These are phyloP conservation scores for Miniopterus natalensis DNA, from an alignment of 2,113 vertebrate species.

Conservation along the genomic window DNA sequence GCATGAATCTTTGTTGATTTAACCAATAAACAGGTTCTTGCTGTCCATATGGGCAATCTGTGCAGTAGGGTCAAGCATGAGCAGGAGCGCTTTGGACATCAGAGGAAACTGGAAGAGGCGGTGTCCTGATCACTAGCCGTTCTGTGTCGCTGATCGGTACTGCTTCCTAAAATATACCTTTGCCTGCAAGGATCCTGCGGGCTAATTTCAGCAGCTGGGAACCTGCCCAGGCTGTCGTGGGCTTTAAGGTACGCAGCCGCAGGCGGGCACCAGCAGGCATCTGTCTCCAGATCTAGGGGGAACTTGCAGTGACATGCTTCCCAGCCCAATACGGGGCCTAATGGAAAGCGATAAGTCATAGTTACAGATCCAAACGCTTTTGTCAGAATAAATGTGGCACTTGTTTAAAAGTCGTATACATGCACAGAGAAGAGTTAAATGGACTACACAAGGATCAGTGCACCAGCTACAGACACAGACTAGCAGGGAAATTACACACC, in stretches of 20 bases:
- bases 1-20: constrained; percentile 11
- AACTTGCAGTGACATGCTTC: background rate
- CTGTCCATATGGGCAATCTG: background rate
- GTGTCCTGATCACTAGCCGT: constrained; percentile 41
- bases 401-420: constrained; percentile 41
- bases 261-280: constrained; percentile 43
- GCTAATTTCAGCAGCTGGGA: constrained; percentile 80
- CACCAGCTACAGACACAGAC: background rate
- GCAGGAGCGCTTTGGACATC: background rate
- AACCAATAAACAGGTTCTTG: constrained; percentile 11
- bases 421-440: background rate
- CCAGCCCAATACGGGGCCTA: background rate
- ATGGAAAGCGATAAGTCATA: constrained; percentile 16
- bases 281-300: background rate
- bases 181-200: constrained; percentile 81
- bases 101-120: constrained; percentile 11
- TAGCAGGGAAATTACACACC: background rate
- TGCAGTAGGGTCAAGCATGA: background rate
- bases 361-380: background rate
- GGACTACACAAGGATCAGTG: background rate
- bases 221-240: constrained; percentile 43
- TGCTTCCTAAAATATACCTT: constrained; percentile 78
- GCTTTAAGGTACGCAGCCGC: constrained; percentile 36
- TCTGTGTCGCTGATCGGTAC: constrained; percentile 27
- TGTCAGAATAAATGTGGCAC: constrained; percentile 8